A percentile compares a stretch with the other conserved stretches of the same genome.
Conservation (phyloP, 2,888 invertebrate species). For the Brassicogethes aeneus region DNA sequence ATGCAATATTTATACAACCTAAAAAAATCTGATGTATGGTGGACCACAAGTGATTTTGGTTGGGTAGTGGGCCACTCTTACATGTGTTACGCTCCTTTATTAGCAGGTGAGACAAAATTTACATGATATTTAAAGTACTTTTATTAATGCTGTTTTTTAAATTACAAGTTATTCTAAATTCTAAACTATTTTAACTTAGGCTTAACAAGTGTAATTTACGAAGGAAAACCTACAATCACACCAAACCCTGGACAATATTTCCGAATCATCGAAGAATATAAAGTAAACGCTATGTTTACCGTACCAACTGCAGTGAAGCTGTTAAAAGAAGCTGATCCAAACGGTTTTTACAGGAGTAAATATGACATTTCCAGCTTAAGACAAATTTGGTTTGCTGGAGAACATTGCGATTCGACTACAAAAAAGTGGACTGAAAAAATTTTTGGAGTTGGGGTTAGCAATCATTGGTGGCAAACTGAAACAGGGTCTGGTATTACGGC, state of each 20-base stretch:
- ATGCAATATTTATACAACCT: constrained; percentile 70
- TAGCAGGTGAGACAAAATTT: no score
- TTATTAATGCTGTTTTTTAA: no score
- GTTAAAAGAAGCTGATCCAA: constrained; percentile 65
- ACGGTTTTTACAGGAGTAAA: constrained; percentile 47
- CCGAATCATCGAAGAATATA: no score
- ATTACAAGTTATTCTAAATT: no score
- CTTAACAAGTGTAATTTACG: constrained; percentile 69
- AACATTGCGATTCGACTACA: constrained; percentile 82
- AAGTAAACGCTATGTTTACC: constrained; percentile 71
- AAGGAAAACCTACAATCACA: constrained; percentile 85
- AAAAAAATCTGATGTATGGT: constrained; percentile 64
- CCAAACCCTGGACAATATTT: constrained; percentile 83
- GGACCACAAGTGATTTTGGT: constrained; percentile 75
- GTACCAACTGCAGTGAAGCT: constrained; percentile 80
- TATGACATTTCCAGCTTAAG: constrained; percentile 58
- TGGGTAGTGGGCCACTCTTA: constrained; percentile 89
- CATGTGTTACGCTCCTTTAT: constrained; percentile 76
- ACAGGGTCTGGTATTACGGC: constrained; percentile 79
- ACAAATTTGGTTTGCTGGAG: constrained; percentile 71
- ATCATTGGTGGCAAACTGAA: constrained; percentile 94
- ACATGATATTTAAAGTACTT: no score
- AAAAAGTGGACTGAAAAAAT: constrained; percentile 58
- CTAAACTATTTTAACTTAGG: no score
- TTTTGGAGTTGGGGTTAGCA: constrained; percentile 62